Base-by-base conservation (phyloP, 1,140 invertebrate genomes). In the Melitaea cinxia region DNA sequence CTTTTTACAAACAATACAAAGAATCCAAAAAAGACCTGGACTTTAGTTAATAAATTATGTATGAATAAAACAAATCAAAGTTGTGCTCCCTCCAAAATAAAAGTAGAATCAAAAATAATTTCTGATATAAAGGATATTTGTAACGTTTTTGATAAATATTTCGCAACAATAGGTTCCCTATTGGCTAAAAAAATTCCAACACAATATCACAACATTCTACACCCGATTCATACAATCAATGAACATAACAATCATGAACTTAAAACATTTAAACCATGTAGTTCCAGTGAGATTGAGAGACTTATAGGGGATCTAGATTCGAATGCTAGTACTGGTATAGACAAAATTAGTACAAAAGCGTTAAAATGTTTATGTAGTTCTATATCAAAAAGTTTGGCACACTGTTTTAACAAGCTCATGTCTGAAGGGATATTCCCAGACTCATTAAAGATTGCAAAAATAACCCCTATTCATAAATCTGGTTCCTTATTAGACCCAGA, bases 71-170 rank as follows among this genome's bases (percentile, higher is more conserved):
- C 24, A 14, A 52, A 52, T 14, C 0, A 52, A 14, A 28, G 23
- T 28, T 24, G 49, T 52, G 49, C 49, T 52, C 49, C 23, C 3
- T 52, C 49, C 4, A 28, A 52, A 52, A 24, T 52, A 19, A 35
- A 35, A 7, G 0, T 35, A 0, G 0, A 54, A 0, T 21, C 28
- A 9, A 45, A 45, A 21, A 9, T 37, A 14, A 37, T 37, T n/a
- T 14, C 35, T n/a, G 35, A 37, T 37, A 2, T 9, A 1, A 37
- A 21, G 0, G 17, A 54, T 35, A 35, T 54, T 54, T 54, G 26
- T 14, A 1, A 52, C 14, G 7, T 14, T 26, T 52, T 52, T 5
- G 28, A 52, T 28, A 52, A 3, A 14, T 52, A 28, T 28, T 52
- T 52, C 14, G 26, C 49, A 14, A 52, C 23, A 26, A 52, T 52